These are phyloP conservation scores for Drosophila parvula DNA, from an alignment of 1,140 invertebrate species.

Conservation along the genomic window DNA sequence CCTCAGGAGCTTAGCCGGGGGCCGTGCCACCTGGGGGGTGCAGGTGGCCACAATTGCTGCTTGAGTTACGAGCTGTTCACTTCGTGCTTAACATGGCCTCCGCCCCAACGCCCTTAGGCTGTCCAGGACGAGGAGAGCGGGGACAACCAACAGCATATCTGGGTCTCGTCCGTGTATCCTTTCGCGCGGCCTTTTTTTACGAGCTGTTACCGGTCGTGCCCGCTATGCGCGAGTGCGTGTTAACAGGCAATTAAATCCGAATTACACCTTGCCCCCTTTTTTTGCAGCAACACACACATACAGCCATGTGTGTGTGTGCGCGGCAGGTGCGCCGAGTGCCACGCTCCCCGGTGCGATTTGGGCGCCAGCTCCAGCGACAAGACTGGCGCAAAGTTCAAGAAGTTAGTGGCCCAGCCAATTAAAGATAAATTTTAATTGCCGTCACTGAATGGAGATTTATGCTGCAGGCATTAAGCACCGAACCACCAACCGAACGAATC, in stretches of 20 bases:
- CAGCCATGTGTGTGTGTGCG: not conserved
- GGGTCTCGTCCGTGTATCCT: conserved; percentile 6
- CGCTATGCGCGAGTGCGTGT: conserved; percentile 77
- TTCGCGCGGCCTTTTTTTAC: conserved; percentile 60
- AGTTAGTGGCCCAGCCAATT: conserved; percentile 59
- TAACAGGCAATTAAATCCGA: conserved; percentile 82
- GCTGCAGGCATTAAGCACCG: conserved; percentile 41
- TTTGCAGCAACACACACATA: conserved; percentile 36
- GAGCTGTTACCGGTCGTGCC: conserved; percentile 72
- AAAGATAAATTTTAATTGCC: conserved; percentile 80
- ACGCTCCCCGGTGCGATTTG: conserved; percentile 58
- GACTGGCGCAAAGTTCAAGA: conserved; percentile 63
- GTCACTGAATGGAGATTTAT: conserved; percentile 75
- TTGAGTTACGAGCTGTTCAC: conserved; percentile 79
- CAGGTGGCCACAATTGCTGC: conserved; percentile 40
- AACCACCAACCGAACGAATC: conserved; percentile 55
- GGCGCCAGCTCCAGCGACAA: too few relatives aligned
- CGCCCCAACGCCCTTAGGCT: conserved; percentile 27
- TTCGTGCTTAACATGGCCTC: conserved; percentile 60
- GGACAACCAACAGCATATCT: conserved; percentile 8
- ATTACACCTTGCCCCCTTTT: conserved; percentile 79
- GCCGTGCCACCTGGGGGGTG: not conserved
- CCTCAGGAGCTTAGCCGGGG: not conserved
- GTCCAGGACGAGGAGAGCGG: too few relatives aligned
- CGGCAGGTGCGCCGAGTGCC: conserved; percentile 69